Evolutionary conservation across 2,888 invertebrate species (phyloP).

Genomic region (Habrosyne pyritoides): DNA sequence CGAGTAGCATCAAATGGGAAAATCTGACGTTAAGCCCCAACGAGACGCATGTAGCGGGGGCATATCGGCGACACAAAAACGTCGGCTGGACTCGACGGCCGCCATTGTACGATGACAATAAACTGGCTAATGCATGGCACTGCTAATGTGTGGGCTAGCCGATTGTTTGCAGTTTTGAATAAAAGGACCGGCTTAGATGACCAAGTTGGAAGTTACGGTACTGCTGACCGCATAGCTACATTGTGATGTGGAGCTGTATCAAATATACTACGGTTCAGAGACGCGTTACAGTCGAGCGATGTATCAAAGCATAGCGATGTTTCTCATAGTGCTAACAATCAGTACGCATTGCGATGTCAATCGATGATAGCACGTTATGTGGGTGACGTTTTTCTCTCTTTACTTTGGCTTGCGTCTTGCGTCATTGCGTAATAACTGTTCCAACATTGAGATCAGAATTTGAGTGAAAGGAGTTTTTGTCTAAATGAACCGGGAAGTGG

Average conservation of each 20-base stretch:
- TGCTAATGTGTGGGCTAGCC: constrained; percentile 5
- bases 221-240: background rate
- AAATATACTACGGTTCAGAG: background rate
- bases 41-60: constrained; percentile 6
- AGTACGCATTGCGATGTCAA: background rate
- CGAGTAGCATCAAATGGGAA: constrained; percentile 26
- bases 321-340: background rate
- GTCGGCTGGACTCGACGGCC: constrained; percentile 5
- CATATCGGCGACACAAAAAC: constrained; percentile 7
- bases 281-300: background rate
- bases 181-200: background rate
- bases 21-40: constrained; percentile 19
- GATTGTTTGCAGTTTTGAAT: constrained; percentile 5
- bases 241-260: background rate
- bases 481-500: background rate
- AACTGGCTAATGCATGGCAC: constrained; percentile 5
- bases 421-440: background rate
- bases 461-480: background rate
- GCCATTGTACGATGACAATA: constrained; percentile 6
- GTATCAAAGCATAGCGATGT: background rate
- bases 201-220: background rate
- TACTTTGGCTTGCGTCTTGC: background rate
- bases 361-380: background rate
- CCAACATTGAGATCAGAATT: background rate
- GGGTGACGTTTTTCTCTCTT: background rate